Conservation (phyloP, 2,888 invertebrate species). For the Diabrotica balteata region DNA sequence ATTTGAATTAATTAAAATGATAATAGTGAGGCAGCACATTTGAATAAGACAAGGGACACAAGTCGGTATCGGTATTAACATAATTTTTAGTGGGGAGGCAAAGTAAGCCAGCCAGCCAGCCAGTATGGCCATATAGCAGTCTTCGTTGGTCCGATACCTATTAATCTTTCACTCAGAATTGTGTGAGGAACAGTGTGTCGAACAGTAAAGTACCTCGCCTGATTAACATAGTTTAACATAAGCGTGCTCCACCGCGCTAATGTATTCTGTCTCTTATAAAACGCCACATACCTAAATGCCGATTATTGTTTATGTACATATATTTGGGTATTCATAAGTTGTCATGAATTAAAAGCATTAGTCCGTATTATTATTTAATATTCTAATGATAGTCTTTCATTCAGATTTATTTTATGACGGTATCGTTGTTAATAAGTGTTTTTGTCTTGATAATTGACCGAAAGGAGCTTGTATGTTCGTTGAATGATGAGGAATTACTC, state of each 20-base stretch:
- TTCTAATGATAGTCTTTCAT: conserved; percentile 27
- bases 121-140: conserved; percentile 6
- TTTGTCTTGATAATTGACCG: too few relatives aligned
- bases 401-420: conserved; percentile 22
- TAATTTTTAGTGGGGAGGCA: conserved; percentile 38
- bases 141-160: conserved; percentile 36
- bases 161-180: conserved; percentile 44
- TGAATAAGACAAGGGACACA: conserved; percentile 49
- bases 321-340: conserved; percentile 33
- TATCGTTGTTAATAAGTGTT: too few relatives aligned
- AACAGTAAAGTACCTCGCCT: conserved; percentile 44
- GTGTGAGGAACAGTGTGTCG: conserved; percentile 36
- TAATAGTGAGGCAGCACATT: conserved; percentile 46
- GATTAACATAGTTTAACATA: conserved; percentile 55
- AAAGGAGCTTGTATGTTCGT: too few relatives aligned
- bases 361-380: conserved; percentile 31
- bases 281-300: conserved; percentile 47
- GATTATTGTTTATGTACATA: conserved; percentile 41
- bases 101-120: not conserved
- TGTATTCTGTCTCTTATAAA: conserved; percentile 49
- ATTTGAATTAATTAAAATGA: conserved; percentile 50
- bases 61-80: conserved; percentile 37
- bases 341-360: conserved; percentile 33
- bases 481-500: too few relatives aligned
- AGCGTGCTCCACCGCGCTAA: conserved; percentile 51